Evolutionary conservation across 1,140 invertebrate genomes (phyloP).

Genomic region (Conus ventricosus): DNA sequence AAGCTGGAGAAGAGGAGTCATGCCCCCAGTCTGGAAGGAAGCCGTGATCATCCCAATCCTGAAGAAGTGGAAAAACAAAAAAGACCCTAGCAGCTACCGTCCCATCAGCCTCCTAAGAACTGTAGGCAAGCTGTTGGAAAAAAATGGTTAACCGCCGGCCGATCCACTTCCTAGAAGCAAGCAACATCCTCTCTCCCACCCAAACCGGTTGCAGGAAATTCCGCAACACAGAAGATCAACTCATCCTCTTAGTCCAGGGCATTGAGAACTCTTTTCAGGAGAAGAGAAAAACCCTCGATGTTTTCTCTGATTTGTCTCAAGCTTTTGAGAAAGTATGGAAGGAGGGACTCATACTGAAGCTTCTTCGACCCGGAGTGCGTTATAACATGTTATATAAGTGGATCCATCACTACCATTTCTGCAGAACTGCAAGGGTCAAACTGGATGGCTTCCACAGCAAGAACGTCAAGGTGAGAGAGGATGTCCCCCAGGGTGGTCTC

Average conservation of each 20-base stretch:
- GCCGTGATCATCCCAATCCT: slow-evolving; percentile 30
- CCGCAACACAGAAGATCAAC: slow-evolving; percentile 34
- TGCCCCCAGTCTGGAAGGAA: slow-evolving; percentile 12
- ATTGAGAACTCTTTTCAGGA: slow-evolving; percentile 33
- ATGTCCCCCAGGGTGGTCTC: neutral
- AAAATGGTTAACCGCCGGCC: slow-evolving; percentile 13
- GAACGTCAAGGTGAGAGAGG: slow-evolving; percentile 13
- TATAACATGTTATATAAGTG: slow-evolving; percentile 23
- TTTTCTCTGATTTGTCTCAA: neutral
- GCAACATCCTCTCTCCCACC: neutral
- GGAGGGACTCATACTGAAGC: slow-evolving; percentile 23
- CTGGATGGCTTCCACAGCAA: slow-evolving; percentile 23
- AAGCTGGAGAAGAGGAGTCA: slow-evolving; percentile 20
- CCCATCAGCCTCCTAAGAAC: slow-evolving; percentile 38
- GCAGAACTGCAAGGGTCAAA: slow-evolving; percentile 9
- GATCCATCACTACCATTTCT: slow-evolving; percentile 18
- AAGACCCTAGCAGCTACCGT: slow-evolving; percentile 29
- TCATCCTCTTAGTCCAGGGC: neutral
- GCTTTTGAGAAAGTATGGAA: slow-evolving; percentile 35
- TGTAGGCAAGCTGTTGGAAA: slow-evolving; percentile 32
- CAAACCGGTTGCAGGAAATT: slow-evolving; percentile 24
- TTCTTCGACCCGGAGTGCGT: neutral
- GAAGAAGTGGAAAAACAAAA: slow-evolving; percentile 41
- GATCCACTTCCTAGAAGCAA: neutral
- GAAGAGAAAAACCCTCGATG: neutral